phyloP scores from a whole-genome alignment of 1,140 invertebrate species.

The Cotesia chilonis region DNA sequence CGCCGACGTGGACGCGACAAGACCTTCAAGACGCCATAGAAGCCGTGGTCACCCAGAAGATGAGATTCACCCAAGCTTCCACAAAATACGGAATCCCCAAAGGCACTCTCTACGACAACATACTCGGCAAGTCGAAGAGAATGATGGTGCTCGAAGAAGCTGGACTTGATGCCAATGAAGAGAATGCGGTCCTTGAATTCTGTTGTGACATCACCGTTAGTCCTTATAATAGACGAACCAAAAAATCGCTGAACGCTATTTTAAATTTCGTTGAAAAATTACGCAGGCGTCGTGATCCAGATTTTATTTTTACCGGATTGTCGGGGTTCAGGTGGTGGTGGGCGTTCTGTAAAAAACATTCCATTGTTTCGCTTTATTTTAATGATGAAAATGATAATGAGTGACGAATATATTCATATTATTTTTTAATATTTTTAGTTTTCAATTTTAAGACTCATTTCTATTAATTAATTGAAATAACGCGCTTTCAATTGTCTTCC shows the following conservation, averaged over 20 bases:
- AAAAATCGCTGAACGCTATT: constrained; percentile 73
- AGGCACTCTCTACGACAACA: constrained; percentile 81
- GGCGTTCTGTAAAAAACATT: constrained; percentile 83
- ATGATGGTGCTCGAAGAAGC: constrained; percentile 79
- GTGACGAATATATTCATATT: constrained; percentile 40
- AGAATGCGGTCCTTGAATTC: constrained; percentile 75
- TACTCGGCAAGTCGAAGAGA: constrained; percentile 79
- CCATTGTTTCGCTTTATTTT: constrained; percentile 74
- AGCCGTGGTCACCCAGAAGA: constrained; percentile 77
- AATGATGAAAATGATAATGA: constrained; percentile 65
- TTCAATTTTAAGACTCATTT: background rate
- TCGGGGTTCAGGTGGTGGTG: constrained; percentile 82
- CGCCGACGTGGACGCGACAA: constrained; percentile 78
- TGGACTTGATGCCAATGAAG: constrained; percentile 70
- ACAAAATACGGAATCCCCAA: constrained; percentile 78
- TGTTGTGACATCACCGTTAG: constrained; percentile 78
- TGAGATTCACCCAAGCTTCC: constrained; percentile 80
- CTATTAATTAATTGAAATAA: too few relatives aligned
- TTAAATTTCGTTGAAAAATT: constrained; percentile 74
- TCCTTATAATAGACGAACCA: constrained; percentile 77
- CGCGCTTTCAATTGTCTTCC: too few relatives aligned
- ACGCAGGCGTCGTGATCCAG: constrained; percentile 69
- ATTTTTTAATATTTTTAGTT: constrained; percentile 18
- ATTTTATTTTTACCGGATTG: constrained; percentile 73
- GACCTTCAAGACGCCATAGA: constrained; percentile 80